Percentiles rank a stretch among this genome's conserved stretches.
These are phyloP conservation scores for Eonycteris spelaea DNA, from an alignment of 2,113 vertebrate species.

Conservation along the genomic window DNA sequence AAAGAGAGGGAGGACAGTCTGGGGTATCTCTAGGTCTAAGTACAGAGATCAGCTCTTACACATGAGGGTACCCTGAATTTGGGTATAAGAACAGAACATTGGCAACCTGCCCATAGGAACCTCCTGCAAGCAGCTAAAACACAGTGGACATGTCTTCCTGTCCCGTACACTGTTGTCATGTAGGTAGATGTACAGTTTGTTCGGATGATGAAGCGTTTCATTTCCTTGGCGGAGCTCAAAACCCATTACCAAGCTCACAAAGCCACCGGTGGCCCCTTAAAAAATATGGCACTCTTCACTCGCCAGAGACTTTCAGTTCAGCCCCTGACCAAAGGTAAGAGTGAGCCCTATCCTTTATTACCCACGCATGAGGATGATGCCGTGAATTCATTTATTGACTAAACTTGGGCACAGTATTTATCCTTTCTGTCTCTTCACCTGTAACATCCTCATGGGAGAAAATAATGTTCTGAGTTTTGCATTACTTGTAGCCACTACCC, in stretches of 20 bases:
- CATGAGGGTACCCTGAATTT: neutral
- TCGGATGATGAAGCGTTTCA: slow-evolving; percentile 91
- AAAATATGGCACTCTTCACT: slow-evolving; percentile 90
- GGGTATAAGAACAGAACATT: neutral
- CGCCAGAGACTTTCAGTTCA: slow-evolving; percentile 93
- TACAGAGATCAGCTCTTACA: neutral
- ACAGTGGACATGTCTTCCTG: neutral
- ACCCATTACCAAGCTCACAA: slow-evolving; percentile 88
- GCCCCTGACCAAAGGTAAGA: slow-evolving; percentile 89
- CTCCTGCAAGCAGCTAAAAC: neutral
- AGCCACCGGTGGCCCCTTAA: slow-evolving; percentile 85
- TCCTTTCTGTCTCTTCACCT: neutral
- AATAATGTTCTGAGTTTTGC: neutral
- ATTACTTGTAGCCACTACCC: neutral
- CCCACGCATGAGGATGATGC: neutral
- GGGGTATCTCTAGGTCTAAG: neutral
- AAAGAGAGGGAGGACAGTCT: neutral
- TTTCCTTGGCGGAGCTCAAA: slow-evolving; percentile 93
- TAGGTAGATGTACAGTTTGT: slow-evolving; percentile 96
- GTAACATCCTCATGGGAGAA: neutral
- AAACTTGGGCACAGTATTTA: neutral
- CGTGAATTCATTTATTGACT: neutral
- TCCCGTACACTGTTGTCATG: neutral
- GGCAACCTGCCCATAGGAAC: neutral
- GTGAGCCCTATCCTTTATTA: neutral